phyloP scores from a whole-genome alignment of 1,140 invertebrate genomes.

The Conus betulinus region DNA sequence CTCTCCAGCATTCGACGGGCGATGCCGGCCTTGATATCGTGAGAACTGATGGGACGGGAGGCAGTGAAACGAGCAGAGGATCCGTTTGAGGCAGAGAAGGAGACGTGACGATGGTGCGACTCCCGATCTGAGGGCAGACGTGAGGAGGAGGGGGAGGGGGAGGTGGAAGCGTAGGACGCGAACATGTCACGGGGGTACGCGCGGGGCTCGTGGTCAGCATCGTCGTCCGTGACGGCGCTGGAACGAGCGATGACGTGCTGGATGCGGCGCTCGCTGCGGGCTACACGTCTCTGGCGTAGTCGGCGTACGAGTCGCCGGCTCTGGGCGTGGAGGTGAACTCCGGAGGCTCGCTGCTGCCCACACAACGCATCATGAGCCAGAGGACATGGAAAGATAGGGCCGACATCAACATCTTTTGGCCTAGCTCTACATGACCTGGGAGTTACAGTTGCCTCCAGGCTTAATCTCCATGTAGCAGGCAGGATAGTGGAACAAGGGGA shows the following conservation, averaged over 20 bases:
- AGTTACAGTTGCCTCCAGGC: too few relatives aligned
- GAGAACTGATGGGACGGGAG: slow-evolving; percentile 45
- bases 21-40: slow-evolving; percentile 47
- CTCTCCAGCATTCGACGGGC: slow-evolving; percentile 34
- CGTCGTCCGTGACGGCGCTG: slow-evolving; percentile 15
- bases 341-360: background rate
- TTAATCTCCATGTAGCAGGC: too few relatives aligned
- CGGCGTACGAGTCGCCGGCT: slow-evolving; percentile 32
- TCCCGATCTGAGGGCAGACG: background rate
- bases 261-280: slow-evolving; percentile 40
- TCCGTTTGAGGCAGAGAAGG: background rate
- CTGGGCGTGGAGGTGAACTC: background rate
- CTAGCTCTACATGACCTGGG: too few relatives aligned
- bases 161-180: background rate
- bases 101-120: slow-evolving; percentile 21
- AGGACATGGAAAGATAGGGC: too few relatives aligned
- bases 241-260: slow-evolving; percentile 10
- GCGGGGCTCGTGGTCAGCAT: background rate
- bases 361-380: too few relatives aligned
- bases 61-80: background rate
- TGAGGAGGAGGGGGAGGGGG: slow-evolving; percentile 30
- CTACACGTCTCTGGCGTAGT: slow-evolving; percentile 46
- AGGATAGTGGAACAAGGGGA: too few relatives aligned
- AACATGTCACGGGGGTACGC: background rate
- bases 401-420: too few relatives aligned